These are phyloP conservation scores for Neelides folsomi DNA, from an alignment of 2,888 invertebrate species.

Conservation along the genomic window DNA sequence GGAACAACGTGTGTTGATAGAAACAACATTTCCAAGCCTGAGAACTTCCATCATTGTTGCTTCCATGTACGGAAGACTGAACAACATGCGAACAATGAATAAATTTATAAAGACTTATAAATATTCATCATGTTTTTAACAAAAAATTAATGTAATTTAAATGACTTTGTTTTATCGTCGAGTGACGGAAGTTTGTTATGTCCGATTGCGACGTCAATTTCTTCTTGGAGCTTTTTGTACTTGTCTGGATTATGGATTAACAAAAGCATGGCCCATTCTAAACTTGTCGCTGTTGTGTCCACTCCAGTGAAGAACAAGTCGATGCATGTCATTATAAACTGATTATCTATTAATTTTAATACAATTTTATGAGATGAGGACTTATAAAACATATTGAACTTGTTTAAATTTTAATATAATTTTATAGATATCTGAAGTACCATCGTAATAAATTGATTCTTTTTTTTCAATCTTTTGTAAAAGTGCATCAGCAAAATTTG, in stretches of 20 bases:
- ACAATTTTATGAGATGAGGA: no score
- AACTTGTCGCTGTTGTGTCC: conserved; percentile 16
- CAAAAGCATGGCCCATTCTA: conserved; percentile 18
- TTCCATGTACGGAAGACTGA: conserved; percentile 21
- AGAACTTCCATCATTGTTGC: conserved; percentile 20
- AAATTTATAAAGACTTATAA: background rate
- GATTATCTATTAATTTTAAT: conserved; percentile 14
- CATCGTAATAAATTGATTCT: no score
- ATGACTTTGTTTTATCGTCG: conserved; percentile 14
- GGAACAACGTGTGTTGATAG: conserved; percentile 8
- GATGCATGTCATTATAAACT: conserved; percentile 13
- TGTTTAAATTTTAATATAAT: no score
- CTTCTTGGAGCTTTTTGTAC: conserved; percentile 14
- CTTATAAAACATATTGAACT: no score
- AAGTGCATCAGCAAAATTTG: no score
- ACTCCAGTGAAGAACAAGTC: conserved; percentile 21
- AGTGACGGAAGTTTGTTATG: conserved; percentile 9
- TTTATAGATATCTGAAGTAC: no score
- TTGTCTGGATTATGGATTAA: conserved; percentile 17
- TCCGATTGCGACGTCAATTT: conserved; percentile 18
- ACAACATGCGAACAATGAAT: background rate
- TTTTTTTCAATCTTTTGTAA: no score
- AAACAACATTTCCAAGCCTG: conserved; percentile 10
- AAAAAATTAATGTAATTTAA: no score
- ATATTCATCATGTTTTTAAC: background rate